Evolutionary conservation across 2,888 invertebrate genomes (phyloP), one percentile per base, ranked within the genome.

Genomic region (Hedychridium roseum): DNA sequence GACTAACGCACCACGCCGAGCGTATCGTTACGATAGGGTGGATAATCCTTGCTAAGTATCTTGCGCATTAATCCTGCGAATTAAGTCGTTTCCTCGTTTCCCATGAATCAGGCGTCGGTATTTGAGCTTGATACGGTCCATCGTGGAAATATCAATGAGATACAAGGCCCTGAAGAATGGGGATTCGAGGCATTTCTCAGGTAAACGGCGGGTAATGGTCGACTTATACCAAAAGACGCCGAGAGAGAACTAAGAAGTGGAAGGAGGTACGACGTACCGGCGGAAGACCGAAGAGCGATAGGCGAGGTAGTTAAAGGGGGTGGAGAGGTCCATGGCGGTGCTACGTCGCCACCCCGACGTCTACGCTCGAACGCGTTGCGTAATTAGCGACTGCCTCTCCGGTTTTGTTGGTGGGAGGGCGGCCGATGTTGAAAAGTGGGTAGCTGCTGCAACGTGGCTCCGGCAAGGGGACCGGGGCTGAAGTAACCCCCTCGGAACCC

Each of bases 341-440:
- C 50, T 37, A 52, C 54, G 57, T 62, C 49, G 56, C 57, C 55
- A 65, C 65, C 60, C 60, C 54, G 57, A 53, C 48, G 45, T 54
- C 41, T 32, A 69, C 66, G 69, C 69, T 68, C 62, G 68, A 69
- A 69, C 64, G 66, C 69, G 61, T 68, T 64, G 62, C 69, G 69
- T 69, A 69, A 69, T 69, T 69, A 69, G 69, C 69, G 69, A 69
- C 61, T 66, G 60, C 66, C 59, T 66, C 65, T 57, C 60, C 50
- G 63, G 52, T 65, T 68, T 67, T 64, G 59, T 51, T 46, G 60
- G 60, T 57, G 61, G 59, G 43, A 40, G 53, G 54, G 51, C 48
- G 52, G 21, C 27, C 53, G 46, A 49, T 56, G 59, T 53, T 58
- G 49, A 63, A n/a, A n/a, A 58, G 54, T 58, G 54, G 58, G 50